A percentile compares a stretch with the other conserved stretches of the same genome.
Conservation (phyloP, 2,888 invertebrate genomes). For the Coecobrya sp. region DNA sequence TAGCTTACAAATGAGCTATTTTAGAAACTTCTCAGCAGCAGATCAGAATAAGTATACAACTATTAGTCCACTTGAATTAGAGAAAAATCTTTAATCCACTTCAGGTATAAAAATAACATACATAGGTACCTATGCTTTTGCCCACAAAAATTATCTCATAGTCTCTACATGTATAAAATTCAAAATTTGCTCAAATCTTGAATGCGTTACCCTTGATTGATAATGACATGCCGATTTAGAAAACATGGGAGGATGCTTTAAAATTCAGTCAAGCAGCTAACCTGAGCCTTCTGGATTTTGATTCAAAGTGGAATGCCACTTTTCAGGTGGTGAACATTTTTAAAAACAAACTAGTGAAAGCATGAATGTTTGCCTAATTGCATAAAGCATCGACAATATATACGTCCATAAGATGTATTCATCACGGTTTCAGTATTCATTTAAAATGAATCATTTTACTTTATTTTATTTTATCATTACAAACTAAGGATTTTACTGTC, state of each 20-base stretch:
- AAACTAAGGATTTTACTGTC: constrained; percentile 45
- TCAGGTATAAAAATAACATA: constrained; percentile 27
- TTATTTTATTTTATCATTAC: not conserved
- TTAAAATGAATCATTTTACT: too few species aligned
- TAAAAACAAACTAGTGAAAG: constrained; percentile 33
- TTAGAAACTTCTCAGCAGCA: constrained; percentile 30
- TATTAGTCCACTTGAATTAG: constrained; percentile 34
- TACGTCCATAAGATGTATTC: too few species aligned
- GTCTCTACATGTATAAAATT: too few species aligned
- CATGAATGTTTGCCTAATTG: constrained; percentile 29
- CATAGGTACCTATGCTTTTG: not conserved
- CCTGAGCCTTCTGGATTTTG: constrained; percentile 60
- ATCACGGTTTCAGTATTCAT: too few species aligned
- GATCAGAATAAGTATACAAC: constrained; percentile 49
- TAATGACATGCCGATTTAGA: constrained; percentile 19
- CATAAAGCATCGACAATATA: not conserved
- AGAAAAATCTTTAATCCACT: constrained; percentile 40
- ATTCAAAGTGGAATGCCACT: constrained; percentile 43
- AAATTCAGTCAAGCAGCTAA: constrained; percentile 27
- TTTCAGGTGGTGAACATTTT: constrained; percentile 27
- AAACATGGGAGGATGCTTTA: constrained; percentile 43
- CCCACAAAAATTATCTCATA: too few species aligned
- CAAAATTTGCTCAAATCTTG: too few species aligned
- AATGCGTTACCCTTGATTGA: too few species aligned
- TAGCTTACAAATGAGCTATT: too few species aligned